Base-by-base conservation (phyloP, 2,797 vertebrate genomes). In the Lagocephalus sceleratus region DNA sequence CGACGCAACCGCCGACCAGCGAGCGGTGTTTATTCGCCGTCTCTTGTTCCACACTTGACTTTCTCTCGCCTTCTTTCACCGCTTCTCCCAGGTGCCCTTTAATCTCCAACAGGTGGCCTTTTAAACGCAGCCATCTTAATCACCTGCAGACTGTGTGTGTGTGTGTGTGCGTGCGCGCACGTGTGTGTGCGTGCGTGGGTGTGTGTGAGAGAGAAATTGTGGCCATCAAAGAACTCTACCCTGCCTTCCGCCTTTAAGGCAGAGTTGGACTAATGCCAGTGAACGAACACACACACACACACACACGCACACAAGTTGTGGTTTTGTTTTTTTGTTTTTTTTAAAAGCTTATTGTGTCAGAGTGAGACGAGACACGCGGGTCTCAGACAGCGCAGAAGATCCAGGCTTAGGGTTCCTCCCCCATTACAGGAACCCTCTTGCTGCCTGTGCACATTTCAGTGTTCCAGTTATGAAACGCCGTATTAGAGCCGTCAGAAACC, bases 71-170 rank as follows among this genome's bases (percentile, higher is more conserved):
- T 63, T 78, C 70, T 78, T 72, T 76, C 70, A 60, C 56, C 4
- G 53, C 63, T 75, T 78, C 68, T 87, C 82, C 87, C 88, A 88
- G 88, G 87, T 89, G 87, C 71, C 87, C 81, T 90, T 90, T 89
- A 90, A 92, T 91, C 90, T 92, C 78, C 68, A 90, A 88, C 92
- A 93, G 92, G 88, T 94, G 92, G 85, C 75, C 77, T 89, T 90
- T 83, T 85, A 91, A 91, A 86, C 14, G 32, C 75, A 81, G 78
- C 68, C 71, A 85, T 79, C 83, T 88, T 89, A 90, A 91, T 91
- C 83, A 91, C 85, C 84, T 84, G 78, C 81, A 83, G 73, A 63
- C 7, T 11, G 6, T 11, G 44, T 5, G 50, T 41, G 69, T 52
- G 52, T 1, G 10, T 38, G 74, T 54, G 76, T 65, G 78, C 68